phyloP scores from a whole-genome alignment of 2,797 vertebrate genomes.

The Pangasius sanitwongsei region DNA sequence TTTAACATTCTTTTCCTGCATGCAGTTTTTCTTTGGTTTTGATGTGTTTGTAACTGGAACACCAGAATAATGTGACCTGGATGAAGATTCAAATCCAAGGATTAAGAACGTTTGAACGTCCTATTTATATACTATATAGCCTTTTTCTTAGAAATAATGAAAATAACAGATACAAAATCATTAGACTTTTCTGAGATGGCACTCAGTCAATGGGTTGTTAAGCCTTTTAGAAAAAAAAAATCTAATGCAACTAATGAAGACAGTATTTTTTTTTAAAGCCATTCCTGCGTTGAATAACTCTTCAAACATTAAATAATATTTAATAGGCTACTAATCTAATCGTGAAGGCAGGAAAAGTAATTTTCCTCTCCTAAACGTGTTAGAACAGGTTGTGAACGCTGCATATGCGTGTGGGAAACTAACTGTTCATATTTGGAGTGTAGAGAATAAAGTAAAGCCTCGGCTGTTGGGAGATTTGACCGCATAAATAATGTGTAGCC shows the following conservation, averaged over 20 bases:
- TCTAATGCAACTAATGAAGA: background rate
- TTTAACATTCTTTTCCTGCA: background rate
- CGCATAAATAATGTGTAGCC: slow-evolving; percentile 23
- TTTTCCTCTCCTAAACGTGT: background rate
- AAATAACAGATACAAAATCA: background rate
- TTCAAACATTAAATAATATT: background rate
- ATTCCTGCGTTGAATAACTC: background rate
- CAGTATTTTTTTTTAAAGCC: background rate
- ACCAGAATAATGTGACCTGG: background rate
- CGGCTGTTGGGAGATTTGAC: slow-evolving; percentile 45
- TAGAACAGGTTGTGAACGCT: background rate
- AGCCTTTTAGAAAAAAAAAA: background rate
- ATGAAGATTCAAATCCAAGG: background rate
- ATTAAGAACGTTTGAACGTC: background rate
- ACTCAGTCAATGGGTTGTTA: background rate
- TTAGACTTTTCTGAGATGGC: background rate
- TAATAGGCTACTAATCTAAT: background rate
- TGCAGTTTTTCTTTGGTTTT: background rate
- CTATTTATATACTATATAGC: background rate
- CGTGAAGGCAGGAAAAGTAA: background rate
- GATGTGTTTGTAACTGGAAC: background rate
- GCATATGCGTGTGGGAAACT: background rate
- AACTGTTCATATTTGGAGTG: slow-evolving; percentile 26
- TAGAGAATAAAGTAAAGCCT: slow-evolving; percentile 45
- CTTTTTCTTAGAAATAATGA: background rate